A percentile compares a stretch with the other conserved stretches of the same genome.
phyloP scores from a whole-genome alignment of 2,113 vertebrate species.

The Embiotoca jacksoni region DNA sequence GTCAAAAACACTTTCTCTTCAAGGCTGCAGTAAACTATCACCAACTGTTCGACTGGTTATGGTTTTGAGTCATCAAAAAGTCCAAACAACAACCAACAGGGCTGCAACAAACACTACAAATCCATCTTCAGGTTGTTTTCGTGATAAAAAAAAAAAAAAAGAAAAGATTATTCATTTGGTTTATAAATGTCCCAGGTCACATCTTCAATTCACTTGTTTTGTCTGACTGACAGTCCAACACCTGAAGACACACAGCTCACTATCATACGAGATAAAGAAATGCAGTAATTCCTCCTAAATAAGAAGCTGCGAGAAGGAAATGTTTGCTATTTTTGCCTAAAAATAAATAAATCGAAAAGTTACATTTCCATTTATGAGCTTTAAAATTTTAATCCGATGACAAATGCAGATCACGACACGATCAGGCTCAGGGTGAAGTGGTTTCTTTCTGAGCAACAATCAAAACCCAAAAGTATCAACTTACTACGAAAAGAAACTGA shows the following conservation, averaged over 20 bases:
- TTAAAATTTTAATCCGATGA: too few relatives aligned
- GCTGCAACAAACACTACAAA: neutral
- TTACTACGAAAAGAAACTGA: too few relatives aligned
- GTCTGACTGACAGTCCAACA: neutral
- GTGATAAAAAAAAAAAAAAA: neutral
- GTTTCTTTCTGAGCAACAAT: too few relatives aligned
- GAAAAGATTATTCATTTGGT: neutral
- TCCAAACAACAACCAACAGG: neutral
- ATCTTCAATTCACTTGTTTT: neutral
- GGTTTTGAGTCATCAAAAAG: neutral
- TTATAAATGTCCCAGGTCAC: neutral
- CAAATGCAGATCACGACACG: too few relatives aligned
- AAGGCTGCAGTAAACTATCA: neutral
- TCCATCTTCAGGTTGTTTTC: neutral
- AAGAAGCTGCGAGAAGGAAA: too few relatives aligned
- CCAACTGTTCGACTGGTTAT: neutral
- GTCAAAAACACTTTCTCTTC: neutral
- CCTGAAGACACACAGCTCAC: too few relatives aligned
- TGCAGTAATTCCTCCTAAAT: neutral
- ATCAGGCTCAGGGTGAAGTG: too few relatives aligned
- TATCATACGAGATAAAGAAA: neutral
- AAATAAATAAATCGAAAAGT: too few relatives aligned
- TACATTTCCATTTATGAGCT: too few relatives aligned
- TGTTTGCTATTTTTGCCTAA: too few relatives aligned
- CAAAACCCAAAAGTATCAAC: too few relatives aligned